Evolutionary conservation across 1,140 invertebrate species (phyloP).

Genomic region (Diprion similis): DNA sequence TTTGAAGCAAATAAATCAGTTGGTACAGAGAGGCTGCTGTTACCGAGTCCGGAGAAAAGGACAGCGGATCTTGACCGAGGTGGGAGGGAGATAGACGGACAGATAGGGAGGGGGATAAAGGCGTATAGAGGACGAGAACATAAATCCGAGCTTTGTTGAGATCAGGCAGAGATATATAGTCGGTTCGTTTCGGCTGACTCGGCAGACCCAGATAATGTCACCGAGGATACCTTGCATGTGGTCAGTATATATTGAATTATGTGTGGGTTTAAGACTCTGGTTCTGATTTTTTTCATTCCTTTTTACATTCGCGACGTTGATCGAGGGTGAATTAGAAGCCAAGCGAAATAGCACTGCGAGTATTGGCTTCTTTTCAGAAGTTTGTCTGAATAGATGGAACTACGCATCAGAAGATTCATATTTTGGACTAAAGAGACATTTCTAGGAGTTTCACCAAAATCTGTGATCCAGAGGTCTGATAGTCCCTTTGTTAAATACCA

Average conservation of each 20-base stretch:
- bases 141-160: slow-evolving; percentile 50
- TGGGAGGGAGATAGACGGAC: slow-evolving; percentile 12
- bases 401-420: no score
- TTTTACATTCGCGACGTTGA: no score
- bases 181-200: slow-evolving; percentile 34
- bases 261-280: background rate
- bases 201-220: slow-evolving; percentile 45
- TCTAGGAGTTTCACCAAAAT: no score
- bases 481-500: no score
- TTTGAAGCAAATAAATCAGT: slow-evolving; percentile 22
- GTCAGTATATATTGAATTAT: slow-evolving; percentile 48
- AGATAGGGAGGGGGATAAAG: background rate
- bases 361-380: no score
- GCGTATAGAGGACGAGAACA: slow-evolving; percentile 27
- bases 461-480: no score
- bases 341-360: no score
- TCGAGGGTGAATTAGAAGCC: no score
- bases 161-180: slow-evolving; percentile 51
- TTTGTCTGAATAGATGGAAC: no score
- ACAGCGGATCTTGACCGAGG: slow-evolving; percentile 13
- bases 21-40: slow-evolving; percentile 11
- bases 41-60: background rate
- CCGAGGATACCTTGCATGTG: slow-evolving; percentile 18
- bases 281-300: no score
- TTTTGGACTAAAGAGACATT: no score